Conservation (phyloP, 2,888 invertebrate genomes). For the Aphidoletes aphidimyza region DNA sequence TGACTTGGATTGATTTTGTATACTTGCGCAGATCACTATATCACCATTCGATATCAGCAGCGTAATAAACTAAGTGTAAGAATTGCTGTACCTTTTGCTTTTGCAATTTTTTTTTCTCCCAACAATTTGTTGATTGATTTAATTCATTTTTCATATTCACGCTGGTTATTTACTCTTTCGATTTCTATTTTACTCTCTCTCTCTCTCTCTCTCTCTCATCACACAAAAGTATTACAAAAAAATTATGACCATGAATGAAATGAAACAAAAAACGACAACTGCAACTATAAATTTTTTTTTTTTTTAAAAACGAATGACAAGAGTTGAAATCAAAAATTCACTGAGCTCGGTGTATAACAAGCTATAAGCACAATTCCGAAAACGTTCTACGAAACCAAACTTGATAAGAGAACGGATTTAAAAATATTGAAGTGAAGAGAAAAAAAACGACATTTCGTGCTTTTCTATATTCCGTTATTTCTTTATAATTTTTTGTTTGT, state of each 20-base stretch:
- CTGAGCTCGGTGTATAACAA: not conserved
- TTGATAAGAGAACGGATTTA: slow-evolving; percentile 46
- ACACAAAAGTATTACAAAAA: not conserved
- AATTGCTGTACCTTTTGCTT: not conserved
- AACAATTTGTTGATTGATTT: not conserved
- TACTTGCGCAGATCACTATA: too few relatives aligned
- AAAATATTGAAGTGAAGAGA: not conserved
- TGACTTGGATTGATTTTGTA: too few relatives aligned
- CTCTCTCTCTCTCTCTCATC: not conserved
- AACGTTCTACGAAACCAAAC: slow-evolving; percentile 18
- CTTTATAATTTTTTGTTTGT: not conserved
- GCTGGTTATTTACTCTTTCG: too few relatives aligned
- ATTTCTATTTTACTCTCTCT: too few relatives aligned
- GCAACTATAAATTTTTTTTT: not conserved
- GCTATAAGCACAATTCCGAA: not conserved
- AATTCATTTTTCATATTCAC: not conserved
- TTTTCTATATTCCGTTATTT: not conserved
- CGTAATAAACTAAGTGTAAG: too few relatives aligned
- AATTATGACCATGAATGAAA: not conserved
- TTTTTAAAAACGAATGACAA: too few relatives aligned
- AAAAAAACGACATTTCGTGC: not conserved
- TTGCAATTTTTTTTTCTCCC: not conserved
- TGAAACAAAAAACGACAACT: not conserved
- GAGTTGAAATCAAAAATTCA: not conserved
- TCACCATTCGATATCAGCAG: too few relatives aligned